phyloP scores from a whole-genome alignment of 2,113 vertebrate species.

The Eulemur macaco region DNA sequence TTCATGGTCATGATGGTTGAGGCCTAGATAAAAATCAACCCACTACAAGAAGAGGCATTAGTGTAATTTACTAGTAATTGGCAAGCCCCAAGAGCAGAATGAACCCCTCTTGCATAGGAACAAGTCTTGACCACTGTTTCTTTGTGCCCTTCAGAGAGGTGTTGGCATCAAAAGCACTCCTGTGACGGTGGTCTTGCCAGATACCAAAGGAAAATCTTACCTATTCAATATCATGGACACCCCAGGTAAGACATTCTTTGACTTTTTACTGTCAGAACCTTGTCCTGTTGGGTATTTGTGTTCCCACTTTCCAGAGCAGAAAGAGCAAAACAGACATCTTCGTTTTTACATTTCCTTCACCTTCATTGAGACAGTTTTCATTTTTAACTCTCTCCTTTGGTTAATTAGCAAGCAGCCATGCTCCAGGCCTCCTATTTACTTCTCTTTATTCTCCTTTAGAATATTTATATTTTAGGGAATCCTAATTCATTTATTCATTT shows the following conservation, averaged over 20 bases:
- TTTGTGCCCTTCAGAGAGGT: constrained; percentile 89
- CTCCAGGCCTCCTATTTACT: background rate
- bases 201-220: constrained; percentile 98
- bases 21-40: background rate
- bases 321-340: background rate
- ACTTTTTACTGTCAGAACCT: background rate
- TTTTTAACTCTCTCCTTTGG: background rate
- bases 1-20: background rate
- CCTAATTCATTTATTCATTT: background rate
- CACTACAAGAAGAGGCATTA: background rate
- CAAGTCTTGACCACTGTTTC: background rate
- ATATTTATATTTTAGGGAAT: background rate
- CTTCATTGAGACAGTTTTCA: background rate
- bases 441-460: background rate
- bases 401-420: background rate
- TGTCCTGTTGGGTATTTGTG: background rate
- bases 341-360: background rate
- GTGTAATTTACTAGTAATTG: background rate
- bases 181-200: constrained; percentile 96
- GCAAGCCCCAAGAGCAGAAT: background rate
- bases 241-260: constrained; percentile 88
- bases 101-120: background rate
- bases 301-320: background rate
- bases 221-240: constrained; percentile 99
- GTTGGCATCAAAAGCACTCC: constrained; percentile 99